Base-by-base conservation (phyloP, 2,113 vertebrate genomes). In the Syngnathus floridae region DNA sequence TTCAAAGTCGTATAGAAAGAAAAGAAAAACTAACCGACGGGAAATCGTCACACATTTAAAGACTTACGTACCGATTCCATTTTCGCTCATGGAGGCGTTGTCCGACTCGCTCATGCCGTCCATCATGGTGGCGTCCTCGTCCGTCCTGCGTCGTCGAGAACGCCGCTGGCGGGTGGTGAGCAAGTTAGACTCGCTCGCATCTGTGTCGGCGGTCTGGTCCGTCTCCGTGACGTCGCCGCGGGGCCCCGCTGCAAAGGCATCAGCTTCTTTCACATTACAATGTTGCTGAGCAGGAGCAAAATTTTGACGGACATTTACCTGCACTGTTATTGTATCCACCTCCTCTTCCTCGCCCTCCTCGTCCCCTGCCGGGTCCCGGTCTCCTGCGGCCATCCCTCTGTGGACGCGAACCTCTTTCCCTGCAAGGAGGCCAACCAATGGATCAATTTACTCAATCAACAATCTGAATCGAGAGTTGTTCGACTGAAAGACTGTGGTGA, bases 81-180 rank as follows among this genome's bases (percentile, higher is more conserved):
- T 98, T 86, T 98, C 97, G 81, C 95, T 98, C 86, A 96, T 88
- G 49, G 97, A 99, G 60, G 95, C 88, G 55, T 93, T 98, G 86
- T 99, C 96, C 19, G 96, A 98, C 84, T 98, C 96, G 77, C 94
- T 98, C 93, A 95, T 93, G 69, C 94, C 95, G 69, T 98, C 96
- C 74, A 98, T 98, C 55, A 98, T 86, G 2, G 94, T 93, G 80
- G 95, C 87, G 66, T 99, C 96, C 78, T 97, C 94, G 26, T 99
- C 95, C 3, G 97, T 98, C 77, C 95, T 92, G 77, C 97, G 93
- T 76, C 96, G 90, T 49, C 97, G 94, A 10, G 97, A 98, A 80
- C 95, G 91, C 67, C 94, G 90, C 70, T 94, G 95, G 19, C 95
- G 95, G 90, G 93, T 96, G 62, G 92, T 88, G 67, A 91, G 93